These are phyloP conservation scores for Dallia pectoralis DNA, from an alignment of 2,797 vertebrate species.

Conservation along the genomic window DNA sequence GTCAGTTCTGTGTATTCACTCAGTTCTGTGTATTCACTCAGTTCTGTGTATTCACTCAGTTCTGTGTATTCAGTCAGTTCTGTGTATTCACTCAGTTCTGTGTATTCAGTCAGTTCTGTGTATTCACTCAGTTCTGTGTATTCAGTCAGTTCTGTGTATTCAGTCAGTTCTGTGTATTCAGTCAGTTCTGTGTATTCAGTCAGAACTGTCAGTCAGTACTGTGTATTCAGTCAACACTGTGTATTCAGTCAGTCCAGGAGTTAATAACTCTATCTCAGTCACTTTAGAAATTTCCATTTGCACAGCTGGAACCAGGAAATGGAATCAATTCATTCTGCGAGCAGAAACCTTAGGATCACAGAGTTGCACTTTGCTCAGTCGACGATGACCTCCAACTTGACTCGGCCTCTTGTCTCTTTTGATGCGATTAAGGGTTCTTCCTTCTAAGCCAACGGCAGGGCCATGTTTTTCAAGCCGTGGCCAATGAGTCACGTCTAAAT, in stretches of 20 bases:
- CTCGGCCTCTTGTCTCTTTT: background rate
- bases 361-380: background rate
- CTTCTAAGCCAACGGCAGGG: background rate
- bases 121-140: too few species aligned
- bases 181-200: too few species aligned
- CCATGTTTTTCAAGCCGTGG: background rate
- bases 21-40: too few species aligned
- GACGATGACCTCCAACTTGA: background rate
- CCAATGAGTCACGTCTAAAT: background rate
- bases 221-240: too few species aligned
- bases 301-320: conserved; percentile 17
- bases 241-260: conserved; percentile 22
- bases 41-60: too few species aligned
- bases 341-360: conserved; percentile 27
- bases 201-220: too few species aligned
- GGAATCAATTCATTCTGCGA: conserved; percentile 21
- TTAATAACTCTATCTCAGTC: conserved; percentile 18
- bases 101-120: too few species aligned
- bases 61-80: too few species aligned
- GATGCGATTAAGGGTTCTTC: background rate
- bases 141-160: too few species aligned
- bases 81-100: too few species aligned
- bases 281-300: conserved; percentile 9
- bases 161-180: too few species aligned
- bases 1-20: too few species aligned